Conservation (phyloP, 2,113 vertebrate genomes). For the Aix galericulata region DNA sequence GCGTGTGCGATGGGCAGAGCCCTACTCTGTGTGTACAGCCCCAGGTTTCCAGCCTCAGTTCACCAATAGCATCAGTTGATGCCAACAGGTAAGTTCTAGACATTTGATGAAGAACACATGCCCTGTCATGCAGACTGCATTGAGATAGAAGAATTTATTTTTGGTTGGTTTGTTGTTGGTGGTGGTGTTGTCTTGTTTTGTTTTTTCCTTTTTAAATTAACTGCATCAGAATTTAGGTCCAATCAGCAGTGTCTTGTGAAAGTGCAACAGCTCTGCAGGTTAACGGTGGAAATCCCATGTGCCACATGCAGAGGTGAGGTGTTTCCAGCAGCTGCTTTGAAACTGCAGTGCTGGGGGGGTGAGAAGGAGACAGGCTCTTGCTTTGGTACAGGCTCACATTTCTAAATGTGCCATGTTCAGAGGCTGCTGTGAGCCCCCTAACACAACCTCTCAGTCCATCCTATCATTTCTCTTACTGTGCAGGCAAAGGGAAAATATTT, state of each 20-base stretch:
- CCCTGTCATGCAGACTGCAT: neutral
- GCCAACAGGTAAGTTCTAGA: neutral
- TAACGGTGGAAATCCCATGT: neutral
- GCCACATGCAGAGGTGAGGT: neutral
- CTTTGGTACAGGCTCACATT: neutral
- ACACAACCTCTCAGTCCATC: neutral
- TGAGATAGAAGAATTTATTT: neutral
- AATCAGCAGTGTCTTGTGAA: neutral
- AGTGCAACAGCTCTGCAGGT: neutral
- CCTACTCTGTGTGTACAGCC: fast-evolving
- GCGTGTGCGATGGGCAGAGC: neutral
- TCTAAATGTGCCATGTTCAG: neutral
- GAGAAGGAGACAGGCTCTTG: neutral
- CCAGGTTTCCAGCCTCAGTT: neutral
- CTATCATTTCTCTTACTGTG: neutral
- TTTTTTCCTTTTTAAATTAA: neutral
- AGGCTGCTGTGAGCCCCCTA: neutral
- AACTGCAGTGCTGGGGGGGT: neutral
- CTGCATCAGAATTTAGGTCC: neutral
- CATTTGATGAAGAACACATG: neutral
- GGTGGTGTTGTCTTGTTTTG: neutral
- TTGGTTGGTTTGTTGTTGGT: neutral
- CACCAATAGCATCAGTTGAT: neutral
- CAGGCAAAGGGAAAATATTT: neutral
- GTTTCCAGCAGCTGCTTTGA: neutral